Base-by-base conservation (phyloP, 1,140 invertebrate genomes). In the Anadara kagoshimensis region DNA sequence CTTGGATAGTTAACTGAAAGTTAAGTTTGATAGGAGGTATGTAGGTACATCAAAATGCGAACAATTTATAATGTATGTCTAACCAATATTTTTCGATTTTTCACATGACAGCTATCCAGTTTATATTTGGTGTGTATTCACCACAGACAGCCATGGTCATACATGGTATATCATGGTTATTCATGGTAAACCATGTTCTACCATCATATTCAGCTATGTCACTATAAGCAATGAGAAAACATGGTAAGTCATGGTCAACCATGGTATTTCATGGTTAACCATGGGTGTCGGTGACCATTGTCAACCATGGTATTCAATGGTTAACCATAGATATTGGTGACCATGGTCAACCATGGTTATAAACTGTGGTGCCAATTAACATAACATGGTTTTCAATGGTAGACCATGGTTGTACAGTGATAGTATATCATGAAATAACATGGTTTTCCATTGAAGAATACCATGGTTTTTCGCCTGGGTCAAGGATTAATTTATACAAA, bases 1-100 rank as follows among this genome's bases (percentile, higher is more conserved):
- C 51, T 53, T 53, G 51, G 51, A 53, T 53, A 53, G 51, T 53
- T 53, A 53, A 53, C 51, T 53, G 51, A 53, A 53, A 53, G 51
- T 53, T 53, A 53, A 53, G 51, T 53, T 53, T 53, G 51, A 53
- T 53, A 14, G 51, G 51, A 53, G 51, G 51, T 53, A 53, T 53
- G 51, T 53, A 53, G 51, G 51, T 53, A 53, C 51, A 53, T 53
- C 1, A 53, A 3, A 53, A 53, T 53, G 51, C 51, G 51, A 53
- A 53, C 51, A 53, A 14, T 53, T 53, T 53, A 53, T 53, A 53
- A 53, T 53, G 51, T 53, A 53, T 53, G 51, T 53, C 51, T 53
- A 53, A 53, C 51, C 51, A 53, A 53, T 53, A 53, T 53, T 53
- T 53, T 53, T 53, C 51, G 5, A 53, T 53, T 53, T 53, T 53